A percentile compares a stretch with the other conserved stretches of the same genome.
phyloP scores from a whole-genome alignment of 2,797 vertebrate genomes.

The Neosalanx taihuensis region DNA sequence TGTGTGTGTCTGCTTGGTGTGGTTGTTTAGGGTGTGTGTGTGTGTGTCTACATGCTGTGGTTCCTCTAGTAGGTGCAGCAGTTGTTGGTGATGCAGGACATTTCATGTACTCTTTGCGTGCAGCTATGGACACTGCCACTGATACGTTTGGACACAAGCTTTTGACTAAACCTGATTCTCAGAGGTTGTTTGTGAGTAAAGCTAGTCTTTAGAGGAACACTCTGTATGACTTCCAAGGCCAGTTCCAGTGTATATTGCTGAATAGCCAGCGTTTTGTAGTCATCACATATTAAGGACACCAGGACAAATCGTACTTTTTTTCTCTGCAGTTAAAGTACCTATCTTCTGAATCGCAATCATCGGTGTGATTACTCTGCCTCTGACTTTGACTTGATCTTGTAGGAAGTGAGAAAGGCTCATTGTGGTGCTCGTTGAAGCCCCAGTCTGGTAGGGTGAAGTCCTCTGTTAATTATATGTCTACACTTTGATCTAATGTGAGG shows the following conservation, averaged over 20 bases:
- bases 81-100: not conserved
- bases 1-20: too few species aligned
- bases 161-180: too few species aligned
- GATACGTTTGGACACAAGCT: not conserved
- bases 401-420: not conserved
- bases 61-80: not conserved
- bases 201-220: too few species aligned
- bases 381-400: conserved; percentile 16
- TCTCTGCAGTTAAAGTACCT: not conserved
- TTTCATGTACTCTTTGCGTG: not conserved
- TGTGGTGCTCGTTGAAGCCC: conserved; percentile 10
- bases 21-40: too few species aligned
- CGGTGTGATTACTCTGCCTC: conserved; percentile 15
- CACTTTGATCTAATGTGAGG: not conserved
- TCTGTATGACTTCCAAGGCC: too few species aligned
- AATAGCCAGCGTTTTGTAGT: not conserved
- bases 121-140: not conserved
- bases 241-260: not conserved
- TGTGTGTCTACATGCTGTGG: too few species aligned
- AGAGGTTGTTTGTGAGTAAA: too few species aligned
- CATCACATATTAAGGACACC: too few species aligned
- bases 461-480: not conserved
- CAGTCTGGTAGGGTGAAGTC: not conserved
- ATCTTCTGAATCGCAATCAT: conserved; percentile 7
- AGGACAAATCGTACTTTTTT: not conserved